These are phyloP conservation scores for Schlechtendalia chinensis DNA, from an alignment of 1,140 invertebrate species.

Conservation along the genomic window DNA sequence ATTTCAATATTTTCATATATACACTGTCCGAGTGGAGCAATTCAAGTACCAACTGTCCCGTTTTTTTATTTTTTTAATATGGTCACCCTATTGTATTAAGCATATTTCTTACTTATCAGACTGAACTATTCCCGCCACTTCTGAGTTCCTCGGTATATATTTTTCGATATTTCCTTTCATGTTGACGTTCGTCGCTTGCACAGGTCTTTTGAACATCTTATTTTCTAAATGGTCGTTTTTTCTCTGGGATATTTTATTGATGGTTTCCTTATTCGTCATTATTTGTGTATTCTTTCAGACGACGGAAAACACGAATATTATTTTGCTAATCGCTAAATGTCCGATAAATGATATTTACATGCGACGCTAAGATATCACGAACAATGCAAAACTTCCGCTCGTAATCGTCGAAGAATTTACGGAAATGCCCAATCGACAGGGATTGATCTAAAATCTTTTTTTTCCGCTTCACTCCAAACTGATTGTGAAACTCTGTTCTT, in stretches of 20 bases:
- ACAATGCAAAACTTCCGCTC: neutral
- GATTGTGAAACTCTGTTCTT: neutral
- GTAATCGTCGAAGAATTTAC: neutral
- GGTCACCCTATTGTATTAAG: too few relatives aligned
- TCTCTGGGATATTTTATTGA: neutral
- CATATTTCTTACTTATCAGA: neutral
- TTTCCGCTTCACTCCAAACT: neutral
- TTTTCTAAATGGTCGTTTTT: neutral
- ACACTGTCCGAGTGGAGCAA: too few relatives aligned
- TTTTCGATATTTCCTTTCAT: neutral
- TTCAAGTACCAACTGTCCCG: too few relatives aligned
- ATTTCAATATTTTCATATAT: too few relatives aligned
- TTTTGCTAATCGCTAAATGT: neutral
- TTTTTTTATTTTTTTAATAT: too few relatives aligned
- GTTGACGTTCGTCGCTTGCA: neutral
- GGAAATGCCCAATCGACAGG: neutral
- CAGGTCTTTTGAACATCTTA: neutral
- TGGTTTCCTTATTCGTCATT: neutral
- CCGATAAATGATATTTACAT: neutral
- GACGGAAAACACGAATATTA: neutral
- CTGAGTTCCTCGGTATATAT: neutral
- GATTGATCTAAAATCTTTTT: neutral
- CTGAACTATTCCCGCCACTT: neutral
- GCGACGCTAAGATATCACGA: neutral
- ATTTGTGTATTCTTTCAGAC: neutral